Evolutionary conservation across 2,888 invertebrate species (phyloP), one percentile per base, ranked within the genome.

Genomic region (Acrobasis repandana): DNA sequence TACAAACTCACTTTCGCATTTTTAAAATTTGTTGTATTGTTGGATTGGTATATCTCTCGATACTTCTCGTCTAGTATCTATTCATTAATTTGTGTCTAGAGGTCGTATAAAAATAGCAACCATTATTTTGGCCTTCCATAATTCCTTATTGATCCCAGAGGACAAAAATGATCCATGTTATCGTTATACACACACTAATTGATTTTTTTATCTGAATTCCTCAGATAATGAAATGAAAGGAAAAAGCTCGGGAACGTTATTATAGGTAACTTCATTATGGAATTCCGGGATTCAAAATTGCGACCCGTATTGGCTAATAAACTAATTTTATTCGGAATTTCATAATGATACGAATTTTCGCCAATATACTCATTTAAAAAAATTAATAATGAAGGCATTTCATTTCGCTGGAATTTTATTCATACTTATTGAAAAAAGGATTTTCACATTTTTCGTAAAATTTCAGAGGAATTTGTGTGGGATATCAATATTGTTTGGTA

Each of bases 271-370:
- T 50, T 51, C 33, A 51, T 50, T 43, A 38, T 56, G n/a, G 43
- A 46, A 56, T 56, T 56, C 33, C 46, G 18, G 2, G 8, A 46
- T 46, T 15, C 46, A 11, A 43, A 20, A 43, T 56, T 43, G 20
- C 46, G 28, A 28, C 20, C n/a, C 14, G 14, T 46, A 46, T 56
- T 43, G 33, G 51, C 51, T 51, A 51, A 51, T 51, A 50, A 18
- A 50, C 50, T 50, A 50, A 9, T 20, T 48, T 14, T 20, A 20
- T 51, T 51, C 14, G 43, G 11, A 14, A 14, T 43, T 43, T 10
- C n/a, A 43, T 43, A n/a, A 43, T 14, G 14, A 43, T 14, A 43
- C 14, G 43, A 43, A 43, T 11, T 43, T n/a, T 6, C 1, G 43
- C 14, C 43, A 43, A 43, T 43, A 43, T 43, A 43, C 43, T 14